Evolutionary conservation across 2,113 vertebrate genomes (phyloP), one percentile per base, ranked within the genome.

Genomic region (Procavia capensis): DNA sequence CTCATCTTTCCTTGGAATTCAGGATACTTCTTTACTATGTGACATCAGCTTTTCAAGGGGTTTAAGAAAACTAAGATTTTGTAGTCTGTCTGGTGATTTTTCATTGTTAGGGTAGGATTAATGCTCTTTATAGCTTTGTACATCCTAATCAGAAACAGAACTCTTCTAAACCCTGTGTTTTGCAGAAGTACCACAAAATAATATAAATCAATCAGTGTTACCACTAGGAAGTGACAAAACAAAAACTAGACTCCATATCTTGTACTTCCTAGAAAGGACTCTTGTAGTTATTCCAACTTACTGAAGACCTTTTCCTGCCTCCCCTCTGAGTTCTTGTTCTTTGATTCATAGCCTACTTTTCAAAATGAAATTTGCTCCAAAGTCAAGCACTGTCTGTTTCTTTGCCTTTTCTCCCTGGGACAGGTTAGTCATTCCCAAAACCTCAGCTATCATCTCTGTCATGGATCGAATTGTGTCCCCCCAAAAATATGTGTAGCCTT

Each of bases 311-410:
- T 80, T 93, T 16, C 66, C 9, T 72, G 29, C 25, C 2, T 83
- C 11, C 19, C 22, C 25, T 79, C 50, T 76, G 31, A 87, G n/a
- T 59, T 89, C 41, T 70, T 27, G 66, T 10, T 34, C 43, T 85
- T 16, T 68, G 11, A 72, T 54, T 76, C 43, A 76, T 31, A 66
- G 41, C 29, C 27, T 17, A 66, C 83, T 14, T 91, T 95, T 95
- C 70, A 91, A 91, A 88, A 91, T 91, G 43, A 84, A 41, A 78
- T 91, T 91, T 91, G 27, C 78, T 88, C 31, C 70, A 79, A 93
- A 27, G 9, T 78, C 45, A 76, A 66, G 78, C 86, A 22, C 81
- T 29, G 45, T 72, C 61, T 90, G 31, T 82, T 81, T 92, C 29
- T 87, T 39, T 61, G 45, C 25, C 47, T 79, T 94, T 84, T 83